Conservation (phyloP, 2,797 vertebrate genomes). For the Mormyrus proboscirostris region DNA sequence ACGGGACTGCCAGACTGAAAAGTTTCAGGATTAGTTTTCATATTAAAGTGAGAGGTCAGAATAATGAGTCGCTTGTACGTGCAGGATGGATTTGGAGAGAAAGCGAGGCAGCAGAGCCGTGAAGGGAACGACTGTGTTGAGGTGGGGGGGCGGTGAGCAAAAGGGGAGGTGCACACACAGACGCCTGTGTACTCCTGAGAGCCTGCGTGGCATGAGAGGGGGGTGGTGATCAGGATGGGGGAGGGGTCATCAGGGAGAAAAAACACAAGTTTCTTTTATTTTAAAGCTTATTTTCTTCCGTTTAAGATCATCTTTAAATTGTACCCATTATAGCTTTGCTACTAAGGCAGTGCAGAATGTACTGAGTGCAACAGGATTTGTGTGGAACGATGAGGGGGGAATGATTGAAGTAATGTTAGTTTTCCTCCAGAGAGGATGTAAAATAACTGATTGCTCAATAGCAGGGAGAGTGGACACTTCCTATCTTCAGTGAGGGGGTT, state of each 20-base stretch:
- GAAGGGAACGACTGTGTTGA: not conserved
- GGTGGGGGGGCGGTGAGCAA: not conserved
- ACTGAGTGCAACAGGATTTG: not conserved
- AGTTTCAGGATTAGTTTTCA: constrained; percentile 16
- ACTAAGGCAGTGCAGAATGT: not conserved
- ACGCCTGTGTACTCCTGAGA: not conserved
- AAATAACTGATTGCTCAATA: not conserved
- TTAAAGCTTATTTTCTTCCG: not conserved
- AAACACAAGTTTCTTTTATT: not conserved
- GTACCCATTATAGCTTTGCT: not conserved
- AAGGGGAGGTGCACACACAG: not conserved
- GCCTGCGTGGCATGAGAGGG: constrained; percentile 9
- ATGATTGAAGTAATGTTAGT: not conserved
- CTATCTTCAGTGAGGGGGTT: not conserved
- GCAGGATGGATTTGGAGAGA: not conserved
- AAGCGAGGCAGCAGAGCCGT: not conserved
- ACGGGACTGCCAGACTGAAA: not conserved
- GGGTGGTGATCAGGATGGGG: not conserved
- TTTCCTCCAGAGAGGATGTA: not conserved
- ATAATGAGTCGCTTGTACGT: constrained; percentile 23
- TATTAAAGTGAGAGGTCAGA: constrained; percentile 20
- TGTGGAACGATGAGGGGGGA: not conserved
- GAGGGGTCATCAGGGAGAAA: not conserved
- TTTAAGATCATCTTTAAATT: not conserved
- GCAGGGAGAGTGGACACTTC: not conserved